phyloP scores from a whole-genome alignment of 2,888 invertebrate species.

The Prenolepis imparis region DNA sequence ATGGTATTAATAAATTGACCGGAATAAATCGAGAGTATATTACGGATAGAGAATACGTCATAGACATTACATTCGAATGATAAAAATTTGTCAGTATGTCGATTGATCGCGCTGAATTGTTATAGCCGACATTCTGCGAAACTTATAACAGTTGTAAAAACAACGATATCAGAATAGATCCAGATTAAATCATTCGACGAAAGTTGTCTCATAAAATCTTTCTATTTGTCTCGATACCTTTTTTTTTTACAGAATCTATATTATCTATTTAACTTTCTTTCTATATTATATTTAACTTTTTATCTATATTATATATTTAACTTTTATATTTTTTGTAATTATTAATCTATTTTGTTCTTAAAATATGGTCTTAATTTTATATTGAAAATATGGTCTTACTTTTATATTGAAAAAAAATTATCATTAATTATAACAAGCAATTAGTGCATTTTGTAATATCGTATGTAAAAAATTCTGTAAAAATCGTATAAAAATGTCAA shows the following conservation, averaged over 20 bases:
- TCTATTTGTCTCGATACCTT: background rate
- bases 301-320: background rate
- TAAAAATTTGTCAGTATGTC: constrained; percentile 47
- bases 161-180: constrained; percentile 10
- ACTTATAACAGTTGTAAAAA: constrained; percentile 17
- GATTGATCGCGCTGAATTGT: constrained; percentile 43
- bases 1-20: constrained; percentile 50
- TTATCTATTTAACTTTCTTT: too few species aligned
- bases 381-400: background rate
- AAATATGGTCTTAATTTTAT: background rate
- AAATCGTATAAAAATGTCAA: background rate
- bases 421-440: background rate
- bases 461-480: background rate
- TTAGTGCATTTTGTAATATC: background rate
- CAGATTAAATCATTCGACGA: background rate
- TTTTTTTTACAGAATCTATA: background rate
- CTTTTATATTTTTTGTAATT: background rate
- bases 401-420: background rate
- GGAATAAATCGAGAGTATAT: constrained; percentile 41
- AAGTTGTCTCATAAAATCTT: background rate
- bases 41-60: constrained; percentile 35
- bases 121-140: constrained; percentile 38
- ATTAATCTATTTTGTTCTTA: background rate
- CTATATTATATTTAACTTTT: too few species aligned
- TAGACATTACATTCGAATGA: constrained; percentile 51